Evolutionary conservation across 2,888 invertebrate species (phyloP).

Genomic region (Nephrotoma flavescens): DNA sequence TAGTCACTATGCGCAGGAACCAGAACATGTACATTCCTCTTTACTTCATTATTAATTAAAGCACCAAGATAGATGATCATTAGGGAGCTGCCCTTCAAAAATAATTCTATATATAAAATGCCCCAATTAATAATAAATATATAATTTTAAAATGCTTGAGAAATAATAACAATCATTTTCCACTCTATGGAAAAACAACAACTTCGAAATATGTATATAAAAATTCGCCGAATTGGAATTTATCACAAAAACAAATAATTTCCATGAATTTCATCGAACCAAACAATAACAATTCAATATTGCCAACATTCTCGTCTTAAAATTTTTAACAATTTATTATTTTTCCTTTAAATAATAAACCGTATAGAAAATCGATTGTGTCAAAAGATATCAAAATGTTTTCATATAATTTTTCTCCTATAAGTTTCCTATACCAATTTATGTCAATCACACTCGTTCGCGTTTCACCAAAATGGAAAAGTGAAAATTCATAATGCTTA

Average conservation of each 20-base stretch:
- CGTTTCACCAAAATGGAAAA: no score
- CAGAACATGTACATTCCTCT: no score
- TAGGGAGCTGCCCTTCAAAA: no score
- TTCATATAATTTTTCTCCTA: background rate
- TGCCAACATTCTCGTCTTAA: background rate
- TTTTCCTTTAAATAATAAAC: background rate
- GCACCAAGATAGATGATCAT: no score
- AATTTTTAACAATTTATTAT: no score
- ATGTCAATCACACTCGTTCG: background rate
- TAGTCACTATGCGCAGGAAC: no score
- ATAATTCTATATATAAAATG: no score
- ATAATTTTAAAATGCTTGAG: no score
- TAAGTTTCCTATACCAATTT: background rate
- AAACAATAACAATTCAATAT: background rate
- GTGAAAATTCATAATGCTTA: no score
- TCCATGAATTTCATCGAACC: background rate
- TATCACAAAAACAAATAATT: background rate
- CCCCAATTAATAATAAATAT: no score
- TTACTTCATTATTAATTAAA: no score
- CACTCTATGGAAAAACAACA: background rate
- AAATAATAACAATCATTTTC: background rate
- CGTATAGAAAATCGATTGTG: background rate
- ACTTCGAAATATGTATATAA: no score
- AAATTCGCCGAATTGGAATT: background rate
- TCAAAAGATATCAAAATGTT: background rate